Percentiles rank a stretch among this genome's conserved stretches.
Evolutionary conservation across 2,888 invertebrate genomes (phyloP).

Genomic region (Cephonodes hylas): DNA sequence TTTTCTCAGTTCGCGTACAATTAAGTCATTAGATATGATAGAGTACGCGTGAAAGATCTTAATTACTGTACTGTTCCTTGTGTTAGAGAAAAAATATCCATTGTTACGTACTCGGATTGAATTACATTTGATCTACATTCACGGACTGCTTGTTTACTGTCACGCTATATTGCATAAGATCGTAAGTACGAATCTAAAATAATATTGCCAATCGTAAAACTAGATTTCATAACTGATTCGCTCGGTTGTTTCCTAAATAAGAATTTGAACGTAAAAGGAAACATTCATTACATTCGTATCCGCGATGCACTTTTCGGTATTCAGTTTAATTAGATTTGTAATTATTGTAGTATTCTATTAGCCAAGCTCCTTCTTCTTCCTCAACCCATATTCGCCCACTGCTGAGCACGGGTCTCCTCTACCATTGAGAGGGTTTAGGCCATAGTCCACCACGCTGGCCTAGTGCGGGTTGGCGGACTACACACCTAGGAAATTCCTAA

Average conservation of each 20-base stretch:
- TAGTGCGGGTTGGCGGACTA: no score
- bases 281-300: neutral
- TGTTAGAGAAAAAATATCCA: conserved; percentile 32
- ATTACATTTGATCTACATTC: conserved; percentile 38
- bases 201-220: neutral
- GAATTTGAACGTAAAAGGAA: neutral
- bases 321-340: neutral
- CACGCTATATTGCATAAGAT: conserved; percentile 26
- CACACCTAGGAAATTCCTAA: no score
- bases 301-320: neutral
- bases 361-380: no score
- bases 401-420: no score
- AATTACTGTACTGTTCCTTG: conserved; percentile 33
- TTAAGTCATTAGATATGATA: conserved; percentile 9
- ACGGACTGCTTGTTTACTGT: conserved; percentile 36
- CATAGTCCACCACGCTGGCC: no score
- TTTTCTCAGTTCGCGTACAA: neutral
- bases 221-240: neutral
- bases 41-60: conserved; percentile 15
- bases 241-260: neutral
- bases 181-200: neutral
- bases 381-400: no score
- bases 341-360: neutral
- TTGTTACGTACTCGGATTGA: conserved; percentile 35
- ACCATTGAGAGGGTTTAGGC: no score